These are phyloP conservation scores for Drosophila tanythrix DNA, from an alignment of 2,888 invertebrate genomes.

Conservation along the genomic window DNA sequence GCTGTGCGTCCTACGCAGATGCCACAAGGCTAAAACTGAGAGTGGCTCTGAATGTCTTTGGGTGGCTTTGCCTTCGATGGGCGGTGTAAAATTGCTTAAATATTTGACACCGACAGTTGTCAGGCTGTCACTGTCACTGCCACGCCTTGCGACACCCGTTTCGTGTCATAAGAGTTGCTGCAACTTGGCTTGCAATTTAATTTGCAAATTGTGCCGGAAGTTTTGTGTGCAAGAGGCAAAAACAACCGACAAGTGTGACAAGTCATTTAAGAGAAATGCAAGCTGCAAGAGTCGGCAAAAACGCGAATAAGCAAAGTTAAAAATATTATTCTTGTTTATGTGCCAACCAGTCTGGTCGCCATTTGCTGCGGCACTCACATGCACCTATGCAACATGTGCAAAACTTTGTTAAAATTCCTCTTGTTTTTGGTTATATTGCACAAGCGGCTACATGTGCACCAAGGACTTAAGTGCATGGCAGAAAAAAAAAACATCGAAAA, in stretches of 20 bases:
- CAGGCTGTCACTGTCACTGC: slow-evolving; percentile 38
- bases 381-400: slow-evolving; percentile 57
- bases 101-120: slow-evolving; percentile 62
- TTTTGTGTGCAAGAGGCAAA: slow-evolving; percentile 26
- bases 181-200: slow-evolving; percentile 39
- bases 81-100: slow-evolving; percentile 41
- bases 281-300: slow-evolving; percentile 35
- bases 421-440: slow-evolving; percentile 26
- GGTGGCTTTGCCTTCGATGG: slow-evolving; percentile 24
- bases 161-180: slow-evolving; percentile 7
- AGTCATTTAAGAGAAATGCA: slow-evolving; percentile 65
- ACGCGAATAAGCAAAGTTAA: slow-evolving; percentile 33
- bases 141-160: slow-evolving; percentile 24
- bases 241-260: slow-evolving; percentile 50
- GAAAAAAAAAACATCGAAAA: not conserved
- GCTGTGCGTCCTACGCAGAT: not conserved
- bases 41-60: slow-evolving; percentile 15
- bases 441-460: slow-evolving; percentile 43
- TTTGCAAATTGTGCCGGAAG: slow-evolving; percentile 40
- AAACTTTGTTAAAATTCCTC: slow-evolving; percentile 44
- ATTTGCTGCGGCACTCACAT: slow-evolving; percentile 50
- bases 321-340: slow-evolving; percentile 62
- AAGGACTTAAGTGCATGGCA: slow-evolving; percentile 22
- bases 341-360: slow-evolving; percentile 21
- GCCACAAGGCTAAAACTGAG: slow-evolving; percentile 9